Evolutionary conservation across 2,797 vertebrate genomes (phyloP), one percentile per base, ranked within the genome.

Genomic region (Trachops cirrhosus): DNA sequence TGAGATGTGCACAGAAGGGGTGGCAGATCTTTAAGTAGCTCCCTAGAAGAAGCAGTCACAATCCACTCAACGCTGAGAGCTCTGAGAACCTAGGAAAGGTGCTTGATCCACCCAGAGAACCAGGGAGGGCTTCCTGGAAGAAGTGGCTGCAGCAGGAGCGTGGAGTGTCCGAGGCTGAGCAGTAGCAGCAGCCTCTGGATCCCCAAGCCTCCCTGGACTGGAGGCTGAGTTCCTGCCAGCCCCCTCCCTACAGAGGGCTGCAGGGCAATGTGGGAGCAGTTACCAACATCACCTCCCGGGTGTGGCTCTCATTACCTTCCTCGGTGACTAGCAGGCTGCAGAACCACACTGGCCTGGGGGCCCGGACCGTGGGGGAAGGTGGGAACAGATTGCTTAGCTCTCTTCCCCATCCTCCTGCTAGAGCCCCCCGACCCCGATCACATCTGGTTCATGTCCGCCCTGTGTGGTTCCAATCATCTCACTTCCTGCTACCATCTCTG

Each of bases 401-500:
- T 91, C 94, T 91, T 57, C 97, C 74, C 82, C 59, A 29, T 44
- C 83, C 89, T 85, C 95, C 97, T 96, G 96, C 46, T 68, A 92
- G 97, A 95, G 77, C 88, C 91, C 67, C 67, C 82, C 71, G 19
- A 18, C 95, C 94, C 96, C 41, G 15, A 82, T 96, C 97, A 94
- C 98, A 98, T 98, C 98, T 98, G 98, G 62, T 98, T 98, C 91
- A 39, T 98, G 95, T 98, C 75, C 78, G 91, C 75, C 93, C 94
- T 97, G 97, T 98, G 98, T 99, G 98, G 98, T 98, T 98, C 97
- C 96, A 99, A 98, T 99, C 89, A 82, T 79, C 97, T 0, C 3
- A 92, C 98, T 98, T 99, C 98, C 98, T 98, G 98, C 98, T 98
- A 98, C 98, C 97, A 97, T 98, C 98, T 97, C 98, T 97, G 98